phyloP scores from a whole-genome alignment of 1,140 invertebrate genomes.

The Caenorhabditis tropicalis region DNA sequence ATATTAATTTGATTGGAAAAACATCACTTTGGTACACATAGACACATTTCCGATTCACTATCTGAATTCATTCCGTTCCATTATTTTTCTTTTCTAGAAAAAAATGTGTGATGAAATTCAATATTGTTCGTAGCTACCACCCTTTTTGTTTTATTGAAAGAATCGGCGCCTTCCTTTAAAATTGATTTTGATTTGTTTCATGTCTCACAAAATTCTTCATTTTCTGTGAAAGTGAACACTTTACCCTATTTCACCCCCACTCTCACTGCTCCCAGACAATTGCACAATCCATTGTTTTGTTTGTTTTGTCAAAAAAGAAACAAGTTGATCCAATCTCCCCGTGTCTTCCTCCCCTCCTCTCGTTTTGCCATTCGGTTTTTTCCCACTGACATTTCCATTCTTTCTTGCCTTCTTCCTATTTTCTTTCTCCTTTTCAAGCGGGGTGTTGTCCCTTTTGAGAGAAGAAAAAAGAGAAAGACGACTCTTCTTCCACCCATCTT shows the following conservation, averaged over 20 bases:
- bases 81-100: too few species aligned
- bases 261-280: background rate
- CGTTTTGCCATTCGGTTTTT: slow-evolving; percentile 20
- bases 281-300: slow-evolving; percentile 20
- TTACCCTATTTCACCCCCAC: background rate
- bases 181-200: too few species aligned
- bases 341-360: background rate
- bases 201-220: too few species aligned
- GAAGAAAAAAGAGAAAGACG: background rate
- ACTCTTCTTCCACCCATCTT: background rate
- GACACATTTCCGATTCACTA: too few species aligned
- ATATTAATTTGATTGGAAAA: too few species aligned
- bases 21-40: too few species aligned
- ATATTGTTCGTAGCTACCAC: too few species aligned
- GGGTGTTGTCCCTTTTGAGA: background rate
- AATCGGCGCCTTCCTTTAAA: too few species aligned
- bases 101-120: too few species aligned
- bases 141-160: too few species aligned
- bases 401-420: background rate
- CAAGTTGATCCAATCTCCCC: slow-evolving; percentile 40
- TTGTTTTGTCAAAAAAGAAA: slow-evolving; percentile 37
- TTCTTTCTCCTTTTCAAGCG: background rate
- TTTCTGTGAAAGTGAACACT: slow-evolving; percentile 6
- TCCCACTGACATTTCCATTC: slow-evolving; percentile 32
- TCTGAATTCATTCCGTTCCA: too few species aligned